Base-by-base conservation (phyloP, 2,113 vertebrate genomes). In the Promerops cafer region DNA sequence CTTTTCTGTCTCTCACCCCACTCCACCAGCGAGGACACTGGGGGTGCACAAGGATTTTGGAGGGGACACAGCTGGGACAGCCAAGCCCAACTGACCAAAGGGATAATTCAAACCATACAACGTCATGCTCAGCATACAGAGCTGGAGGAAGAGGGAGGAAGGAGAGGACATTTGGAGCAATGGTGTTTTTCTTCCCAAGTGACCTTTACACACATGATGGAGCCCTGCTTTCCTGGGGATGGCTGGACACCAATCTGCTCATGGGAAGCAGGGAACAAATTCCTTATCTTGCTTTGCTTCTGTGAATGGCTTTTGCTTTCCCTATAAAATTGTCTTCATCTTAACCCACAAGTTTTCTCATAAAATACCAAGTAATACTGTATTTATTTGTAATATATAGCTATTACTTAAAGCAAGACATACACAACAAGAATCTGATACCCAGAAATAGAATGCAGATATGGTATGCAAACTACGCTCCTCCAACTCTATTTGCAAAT, bases 131-230 rank as follows among this genome's bases (percentile, higher is more conserved):
- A 61, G 40, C 31, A 42, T 17, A 28, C 0, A 74, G n/a, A 54
- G n/a, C 31, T 5, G 5, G n/a, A 33, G 59, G 23, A 47, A 40
- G 39, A 66, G n/a, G 52, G 4, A 79, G 52, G 1, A 66, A 80
- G 15, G 39, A 56, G 7, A 7, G 30, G 10, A 39, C 31, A 65
- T 74, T 35, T 18, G 26, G n/a, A 85, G 39, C 6, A 45, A 66
- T 10, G 11, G 2, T 24, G 26, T 17, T 74, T 53, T 7, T 30
- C 31, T 74, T 54, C 21, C 21, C 11, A 49, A 47, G 53, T 33
- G 13, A 42, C 16, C 2, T 0, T 27, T 47, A 21, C 4, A 27
- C 4, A 27, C 0, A 0, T 14, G 30, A 72, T 5, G 7, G 53
- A 74, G 22, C 30, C 16, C 30, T 86, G 75, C 26, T 80, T 66